phyloP scores from a whole-genome alignment of 2,113 vertebrate species.

The Varanus komodoensis region DNA sequence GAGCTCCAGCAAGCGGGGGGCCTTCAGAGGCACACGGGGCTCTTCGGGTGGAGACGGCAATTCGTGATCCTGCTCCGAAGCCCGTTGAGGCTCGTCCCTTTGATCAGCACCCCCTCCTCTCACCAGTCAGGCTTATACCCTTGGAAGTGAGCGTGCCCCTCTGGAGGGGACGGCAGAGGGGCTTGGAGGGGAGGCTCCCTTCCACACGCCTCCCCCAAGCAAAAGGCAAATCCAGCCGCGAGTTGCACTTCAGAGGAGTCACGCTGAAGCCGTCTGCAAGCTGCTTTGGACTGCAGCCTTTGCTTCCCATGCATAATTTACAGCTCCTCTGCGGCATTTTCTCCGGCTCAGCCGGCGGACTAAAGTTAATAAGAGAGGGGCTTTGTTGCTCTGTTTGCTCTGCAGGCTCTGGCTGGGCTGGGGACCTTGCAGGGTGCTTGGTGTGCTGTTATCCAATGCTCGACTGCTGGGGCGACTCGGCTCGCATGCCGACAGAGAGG shows the following conservation, averaged over 20 bases:
- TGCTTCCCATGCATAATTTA: constrained; percentile 16
- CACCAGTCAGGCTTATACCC: background rate
- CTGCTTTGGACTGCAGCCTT: background rate
- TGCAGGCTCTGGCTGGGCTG: background rate
- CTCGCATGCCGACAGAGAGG: no score
- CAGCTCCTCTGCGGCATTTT: constrained; percentile 4
- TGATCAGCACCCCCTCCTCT: background rate
- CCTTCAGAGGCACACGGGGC: no score
- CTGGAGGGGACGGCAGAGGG: background rate
- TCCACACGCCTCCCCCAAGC: background rate
- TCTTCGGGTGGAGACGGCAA: no score
- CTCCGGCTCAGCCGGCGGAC: background rate
- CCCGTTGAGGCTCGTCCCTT: no score
- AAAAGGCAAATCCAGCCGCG: background rate
- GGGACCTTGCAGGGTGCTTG: background rate
- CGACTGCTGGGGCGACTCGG: no score
- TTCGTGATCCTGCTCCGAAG: no score
- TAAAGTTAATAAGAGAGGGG: constrained; percentile 9
- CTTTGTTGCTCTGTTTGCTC: background rate
- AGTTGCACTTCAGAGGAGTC: background rate
- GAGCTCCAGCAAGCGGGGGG: no score
- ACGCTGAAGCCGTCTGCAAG: background rate
- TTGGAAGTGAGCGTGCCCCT: background rate
- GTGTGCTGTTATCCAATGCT: no score
- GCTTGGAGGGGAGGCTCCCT: background rate